Base-by-base conservation (phyloP, 2,888 invertebrate genomes). In the Laothoe populi region DNA sequence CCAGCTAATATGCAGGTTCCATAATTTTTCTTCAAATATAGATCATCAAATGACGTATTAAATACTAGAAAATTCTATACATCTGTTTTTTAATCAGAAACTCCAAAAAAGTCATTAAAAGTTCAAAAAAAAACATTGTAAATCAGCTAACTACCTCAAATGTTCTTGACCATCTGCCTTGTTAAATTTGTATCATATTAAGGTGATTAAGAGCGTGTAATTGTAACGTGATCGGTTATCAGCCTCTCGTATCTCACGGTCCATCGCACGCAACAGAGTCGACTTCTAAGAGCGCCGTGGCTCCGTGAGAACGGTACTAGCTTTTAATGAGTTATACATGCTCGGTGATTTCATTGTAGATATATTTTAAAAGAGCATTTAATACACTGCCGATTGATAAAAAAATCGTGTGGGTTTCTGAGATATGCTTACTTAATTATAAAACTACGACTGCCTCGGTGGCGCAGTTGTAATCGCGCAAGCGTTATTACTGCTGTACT, bases 171-270 rank as follows among this genome's bases (percentile, higher is more conserved):
- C 19, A 44, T 4, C 16, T 8, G 26, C 21, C 45, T 1, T 16
- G 13, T 49, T 49, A 31, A 49, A 49, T 49, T 49, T 31, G 49
- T 49, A 49, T 31, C 26, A 49, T 24, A 31, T 49, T 24, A 31
- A 49, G 10, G 53, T 16, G 35, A 53, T 53, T 35, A 53, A 19
- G 23, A 3, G 19, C 53, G 35, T 11, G 7, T 16, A 5, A 44
- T 44, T 44, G 3, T 13, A 38, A 38, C 10, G 35, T 35, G 31
- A 53, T 31, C 24, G 48, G 44, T 16, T 44, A 48, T 23, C 48
- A 24, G 19, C 19, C 0, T 11, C 10, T 8, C 53, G 11, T 0
- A 31, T 53, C 53, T 21, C 35, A 19, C 35, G 53, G 31, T 7
- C 53, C 35, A 53, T 53, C 53, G 31, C 31, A 35, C 53, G 19